Conservation (phyloP, 2,888 invertebrate species). For the Minunthozetes semirufus region DNA sequence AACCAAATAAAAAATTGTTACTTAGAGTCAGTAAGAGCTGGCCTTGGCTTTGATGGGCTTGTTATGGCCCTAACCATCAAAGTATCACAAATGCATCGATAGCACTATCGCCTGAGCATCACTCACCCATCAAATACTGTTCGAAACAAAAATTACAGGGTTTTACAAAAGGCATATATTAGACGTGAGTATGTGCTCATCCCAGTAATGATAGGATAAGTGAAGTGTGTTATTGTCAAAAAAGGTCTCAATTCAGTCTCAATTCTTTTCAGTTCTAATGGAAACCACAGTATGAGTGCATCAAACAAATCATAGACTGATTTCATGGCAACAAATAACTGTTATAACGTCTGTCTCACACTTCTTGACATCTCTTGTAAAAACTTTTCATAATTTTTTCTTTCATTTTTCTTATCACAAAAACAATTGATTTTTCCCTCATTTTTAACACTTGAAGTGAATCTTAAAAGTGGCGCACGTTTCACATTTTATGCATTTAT, state of each 20-base stretch:
- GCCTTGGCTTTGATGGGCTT: conserved; percentile 25
- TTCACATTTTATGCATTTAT: neutral
- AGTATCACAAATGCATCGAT: conserved; percentile 19
- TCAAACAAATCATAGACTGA: neutral
- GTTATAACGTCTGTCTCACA: conserved; percentile 29
- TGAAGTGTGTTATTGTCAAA: conserved; percentile 25
- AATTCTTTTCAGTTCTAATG: neutral
- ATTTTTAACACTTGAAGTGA: conserved; percentile 2
- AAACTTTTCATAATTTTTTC: conserved; percentile 19
- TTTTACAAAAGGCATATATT: conserved; percentile 17
- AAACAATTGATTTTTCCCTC: neutral
- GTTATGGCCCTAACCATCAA: conserved; percentile 17
- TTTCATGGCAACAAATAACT: conserved; percentile 19
- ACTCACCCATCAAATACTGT: conserved; percentile 28
- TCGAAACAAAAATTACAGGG: conserved; percentile 27
- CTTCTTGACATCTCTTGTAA: conserved; percentile 27
- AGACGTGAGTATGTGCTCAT: conserved; percentile 7
- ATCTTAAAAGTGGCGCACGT: conserved; percentile 22
- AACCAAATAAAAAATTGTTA: conserved; percentile 3
- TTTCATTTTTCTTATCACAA: too few species aligned
- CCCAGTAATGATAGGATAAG: conserved; percentile 25
- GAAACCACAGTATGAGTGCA: conserved; percentile 21
- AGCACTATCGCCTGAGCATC: conserved; percentile 16
- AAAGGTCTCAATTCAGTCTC: conserved; percentile 29
- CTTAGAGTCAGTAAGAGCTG: conserved; percentile 2